Evolutionary conservation across 1,140 invertebrate genomes (phyloP).

Genomic region (Lucilia sericata): DNA sequence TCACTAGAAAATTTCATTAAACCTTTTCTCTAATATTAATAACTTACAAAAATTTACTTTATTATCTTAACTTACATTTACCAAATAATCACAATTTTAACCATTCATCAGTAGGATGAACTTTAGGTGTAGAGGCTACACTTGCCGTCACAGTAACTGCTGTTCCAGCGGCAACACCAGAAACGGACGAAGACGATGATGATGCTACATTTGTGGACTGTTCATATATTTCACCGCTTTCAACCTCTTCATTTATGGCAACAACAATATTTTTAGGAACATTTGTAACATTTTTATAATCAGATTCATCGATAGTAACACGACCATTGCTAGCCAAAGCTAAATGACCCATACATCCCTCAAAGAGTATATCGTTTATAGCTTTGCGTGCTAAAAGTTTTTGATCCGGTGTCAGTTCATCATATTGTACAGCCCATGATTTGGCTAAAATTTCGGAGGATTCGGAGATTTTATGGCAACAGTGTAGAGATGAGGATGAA

Average conservation of each 20-base stretch:
- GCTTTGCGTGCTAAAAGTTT: slow-evolving; percentile 62
- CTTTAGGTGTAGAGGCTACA: background rate
- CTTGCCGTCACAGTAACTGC: background rate
- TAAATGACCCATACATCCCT: slow-evolving; percentile 64
- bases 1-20: no score
- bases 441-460: slow-evolving; percentile 58
- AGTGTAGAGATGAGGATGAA: background rate
- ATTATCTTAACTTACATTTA: background rate
- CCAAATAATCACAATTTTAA: slow-evolving; percentile 7
- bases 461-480: slow-evolving; percentile 51
- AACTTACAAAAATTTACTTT: no score
- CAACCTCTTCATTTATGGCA: background rate
- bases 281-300: background rate
- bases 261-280: background rate
- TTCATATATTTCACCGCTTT: slow-evolving; percentile 28
- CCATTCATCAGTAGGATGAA: background rate
- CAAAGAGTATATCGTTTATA: slow-evolving; percentile 62
- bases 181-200: background rate
- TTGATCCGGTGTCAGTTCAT: slow-evolving; percentile 59
- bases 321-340: slow-evolving; percentile 22
- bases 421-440: slow-evolving; percentile 64
- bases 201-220: background rate
- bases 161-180: no score
- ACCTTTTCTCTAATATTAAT: no score
- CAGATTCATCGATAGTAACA: background rate